A percentile compares a stretch with the other conserved stretches of the same genome.
These are phyloP conservation scores for Sphaeridia pumilis DNA, from an alignment of 2,888 invertebrate genomes.

Conservation along the genomic window DNA sequence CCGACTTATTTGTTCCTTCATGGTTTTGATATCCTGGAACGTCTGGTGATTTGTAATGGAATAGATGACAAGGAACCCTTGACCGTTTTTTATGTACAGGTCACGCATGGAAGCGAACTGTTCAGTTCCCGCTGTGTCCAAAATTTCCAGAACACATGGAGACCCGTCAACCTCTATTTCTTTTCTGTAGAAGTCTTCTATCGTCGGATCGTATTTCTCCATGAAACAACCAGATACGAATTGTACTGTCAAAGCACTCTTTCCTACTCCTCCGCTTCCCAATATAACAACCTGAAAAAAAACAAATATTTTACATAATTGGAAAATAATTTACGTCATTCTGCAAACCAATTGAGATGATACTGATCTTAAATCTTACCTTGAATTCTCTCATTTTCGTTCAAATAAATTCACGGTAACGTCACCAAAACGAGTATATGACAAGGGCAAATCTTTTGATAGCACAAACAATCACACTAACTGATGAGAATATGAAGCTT, in stretches of 20 bases:
- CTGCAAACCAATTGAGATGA: no score
- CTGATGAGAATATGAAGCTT: no score
- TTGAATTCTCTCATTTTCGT: slow-evolving; percentile 94
- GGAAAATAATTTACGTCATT: no score
- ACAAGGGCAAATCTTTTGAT: no score
- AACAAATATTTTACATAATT: no score
- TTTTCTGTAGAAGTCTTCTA: slow-evolving; percentile 99
- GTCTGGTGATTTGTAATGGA: slow-evolving; percentile 98
- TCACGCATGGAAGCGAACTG: slow-evolving; percentile 99
- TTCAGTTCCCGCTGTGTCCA: slow-evolving; percentile 96
- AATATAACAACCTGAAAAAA: slow-evolving; percentile 98
- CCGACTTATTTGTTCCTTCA: slow-evolving; percentile 96
- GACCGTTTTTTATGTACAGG: slow-evolving; percentile 98
- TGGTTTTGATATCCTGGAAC: slow-evolving; percentile 95
- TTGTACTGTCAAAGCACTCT: slow-evolving; percentile 98
- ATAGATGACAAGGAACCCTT: slow-evolving; percentile 95
- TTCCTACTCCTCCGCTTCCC: slow-evolving; percentile 99
- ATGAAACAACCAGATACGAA: slow-evolving; percentile 99
- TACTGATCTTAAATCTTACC: no score
- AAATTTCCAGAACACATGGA: slow-evolving; percentile 96
- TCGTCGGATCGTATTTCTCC: slow-evolving; percentile 95
- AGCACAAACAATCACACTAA: no score
- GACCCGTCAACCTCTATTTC: slow-evolving; percentile 99
- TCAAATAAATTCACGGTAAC: no score
- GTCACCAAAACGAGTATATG: no score